Percentiles rank a stretch among this genome's conserved stretches.
These are phyloP conservation scores for Tapirus indicus DNA, from an alignment of 2,797 vertebrate genomes.

Conservation along the genomic window DNA sequence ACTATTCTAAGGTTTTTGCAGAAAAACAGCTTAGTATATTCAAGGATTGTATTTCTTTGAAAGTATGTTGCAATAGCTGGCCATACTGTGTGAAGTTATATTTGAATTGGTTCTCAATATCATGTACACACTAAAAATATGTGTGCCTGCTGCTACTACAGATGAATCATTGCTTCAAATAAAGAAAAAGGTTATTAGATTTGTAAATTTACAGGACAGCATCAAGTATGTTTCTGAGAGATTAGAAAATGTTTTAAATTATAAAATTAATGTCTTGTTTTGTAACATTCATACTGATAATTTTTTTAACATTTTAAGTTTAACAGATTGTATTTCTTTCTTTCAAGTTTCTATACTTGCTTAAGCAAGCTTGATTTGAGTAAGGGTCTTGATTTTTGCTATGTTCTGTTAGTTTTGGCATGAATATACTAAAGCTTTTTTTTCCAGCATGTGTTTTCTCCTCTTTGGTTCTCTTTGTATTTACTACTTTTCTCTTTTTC, in stretches of 20 bases:
- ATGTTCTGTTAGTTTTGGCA: slow-evolving; percentile 88
- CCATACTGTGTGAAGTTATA: slow-evolving; percentile 76
- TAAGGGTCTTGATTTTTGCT: slow-evolving; percentile 87
- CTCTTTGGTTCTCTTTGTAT: slow-evolving; percentile 90
- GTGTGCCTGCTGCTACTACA: slow-evolving; percentile 68
- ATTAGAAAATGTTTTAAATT: slow-evolving; percentile 69
- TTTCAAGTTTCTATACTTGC: slow-evolving; percentile 83
- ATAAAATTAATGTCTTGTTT: slow-evolving; percentile 71
- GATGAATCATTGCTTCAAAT: slow-evolving; percentile 66
- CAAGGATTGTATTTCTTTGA: slow-evolving; percentile 76
- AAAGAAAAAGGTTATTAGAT: slow-evolving; percentile 56
- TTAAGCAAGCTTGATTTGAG: slow-evolving; percentile 84
- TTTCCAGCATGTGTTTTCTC: slow-evolving; percentile 89
- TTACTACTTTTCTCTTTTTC: slow-evolving; percentile 90
- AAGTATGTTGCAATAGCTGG: slow-evolving; percentile 59
- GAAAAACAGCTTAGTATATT: slow-evolving; percentile 78
- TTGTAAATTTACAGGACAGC: slow-evolving; percentile 58
- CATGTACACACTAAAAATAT: slow-evolving; percentile 75
- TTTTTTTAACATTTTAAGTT: slow-evolving; percentile 76
- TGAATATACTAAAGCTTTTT: slow-evolving; percentile 88
- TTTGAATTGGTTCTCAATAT: slow-evolving; percentile 69
- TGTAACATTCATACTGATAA: slow-evolving; percentile 74
- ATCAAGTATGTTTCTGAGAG: slow-evolving; percentile 43
- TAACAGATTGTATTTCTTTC: slow-evolving; percentile 81
- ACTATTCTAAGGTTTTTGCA: slow-evolving; percentile 75